Conservation (phyloP, 2,888 invertebrate species). For the Gerris lacustris region DNA sequence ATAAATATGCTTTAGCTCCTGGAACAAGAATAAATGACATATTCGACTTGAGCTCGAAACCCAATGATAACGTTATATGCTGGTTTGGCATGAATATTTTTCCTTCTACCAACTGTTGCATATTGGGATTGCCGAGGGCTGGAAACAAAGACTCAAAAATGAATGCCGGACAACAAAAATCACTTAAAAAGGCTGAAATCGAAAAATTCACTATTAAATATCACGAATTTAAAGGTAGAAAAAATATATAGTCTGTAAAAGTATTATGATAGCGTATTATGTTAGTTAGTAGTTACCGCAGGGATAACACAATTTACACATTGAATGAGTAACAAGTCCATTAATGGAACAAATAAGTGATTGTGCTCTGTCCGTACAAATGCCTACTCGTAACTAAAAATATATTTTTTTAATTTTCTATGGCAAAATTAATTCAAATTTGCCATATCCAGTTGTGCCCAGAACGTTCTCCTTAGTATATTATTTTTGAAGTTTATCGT, state of each 20-base stretch:
- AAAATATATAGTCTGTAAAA: not conserved
- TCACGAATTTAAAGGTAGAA: not conserved
- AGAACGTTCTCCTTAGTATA: too few species aligned
- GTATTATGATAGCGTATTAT: too few species aligned
- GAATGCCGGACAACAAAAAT: not conserved
- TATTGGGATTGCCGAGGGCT: not conserved
- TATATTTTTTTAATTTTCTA: too few species aligned
- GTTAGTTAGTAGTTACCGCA: too few species aligned
- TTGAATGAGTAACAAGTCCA: too few species aligned
- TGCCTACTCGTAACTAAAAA: too few species aligned
- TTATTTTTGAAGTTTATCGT: too few species aligned
- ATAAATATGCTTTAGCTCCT: not conserved
- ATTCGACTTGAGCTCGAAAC: not conserved
- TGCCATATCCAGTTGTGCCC: too few species aligned
- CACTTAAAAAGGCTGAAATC: not conserved
- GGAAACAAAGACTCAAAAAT: not conserved
- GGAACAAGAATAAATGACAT: not conserved
- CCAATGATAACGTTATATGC: constrained; percentile 2
- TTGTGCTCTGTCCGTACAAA: too few species aligned
- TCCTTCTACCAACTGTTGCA: not conserved
- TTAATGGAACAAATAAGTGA: too few species aligned
- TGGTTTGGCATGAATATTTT: constrained; percentile 4
- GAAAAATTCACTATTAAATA: not conserved
- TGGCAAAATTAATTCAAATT: too few species aligned
- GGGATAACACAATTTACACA: too few species aligned